Percentiles rank a stretch among this genome's conserved stretches.
Conservation (phyloP, 2,888 invertebrate species). For the Sceliomorpha sp. region DNA sequence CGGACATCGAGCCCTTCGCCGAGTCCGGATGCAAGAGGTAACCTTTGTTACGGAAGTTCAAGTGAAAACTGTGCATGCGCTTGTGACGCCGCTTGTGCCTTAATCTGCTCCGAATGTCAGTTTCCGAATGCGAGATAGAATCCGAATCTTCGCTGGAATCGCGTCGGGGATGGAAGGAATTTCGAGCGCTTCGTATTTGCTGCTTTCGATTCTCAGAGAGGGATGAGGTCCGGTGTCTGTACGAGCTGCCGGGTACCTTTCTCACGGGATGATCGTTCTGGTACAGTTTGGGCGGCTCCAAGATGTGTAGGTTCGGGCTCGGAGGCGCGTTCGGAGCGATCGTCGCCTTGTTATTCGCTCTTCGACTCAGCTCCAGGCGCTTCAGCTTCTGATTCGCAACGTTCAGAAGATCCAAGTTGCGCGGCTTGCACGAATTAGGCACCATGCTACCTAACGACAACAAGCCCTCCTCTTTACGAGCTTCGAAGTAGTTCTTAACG, state of each 20-base stretch:
- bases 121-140: constrained; percentile 82
- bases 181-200: constrained; percentile 66
- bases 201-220: constrained; percentile 73
- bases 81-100: constrained; percentile 73
- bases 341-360: constrained; percentile 54
- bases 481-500: constrained; percentile 75
- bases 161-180: constrained; percentile 73
- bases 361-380: constrained; percentile 65
- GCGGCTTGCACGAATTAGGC: constrained; percentile 68
- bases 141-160: constrained; percentile 78
- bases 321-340: constrained; percentile 57
- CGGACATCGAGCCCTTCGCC: constrained; percentile 68
- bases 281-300: constrained; percentile 74
- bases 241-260: constrained; percentile 61
- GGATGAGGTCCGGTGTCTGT: constrained; percentile 74
- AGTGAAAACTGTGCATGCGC: constrained; percentile 76
- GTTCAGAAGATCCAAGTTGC: constrained; percentile 63
- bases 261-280: constrained; percentile 67
- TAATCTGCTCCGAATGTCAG: constrained; percentile 81
- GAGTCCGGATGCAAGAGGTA: constrained; percentile 72
- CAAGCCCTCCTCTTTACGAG: constrained; percentile 72
- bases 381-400: constrained; percentile 69
- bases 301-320: constrained; percentile 67
- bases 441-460: constrained; percentile 72
- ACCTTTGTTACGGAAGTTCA: constrained; percentile 79